phyloP scores from a whole-genome alignment of 2,888 invertebrate species.

The Eristalis pertinax region DNA sequence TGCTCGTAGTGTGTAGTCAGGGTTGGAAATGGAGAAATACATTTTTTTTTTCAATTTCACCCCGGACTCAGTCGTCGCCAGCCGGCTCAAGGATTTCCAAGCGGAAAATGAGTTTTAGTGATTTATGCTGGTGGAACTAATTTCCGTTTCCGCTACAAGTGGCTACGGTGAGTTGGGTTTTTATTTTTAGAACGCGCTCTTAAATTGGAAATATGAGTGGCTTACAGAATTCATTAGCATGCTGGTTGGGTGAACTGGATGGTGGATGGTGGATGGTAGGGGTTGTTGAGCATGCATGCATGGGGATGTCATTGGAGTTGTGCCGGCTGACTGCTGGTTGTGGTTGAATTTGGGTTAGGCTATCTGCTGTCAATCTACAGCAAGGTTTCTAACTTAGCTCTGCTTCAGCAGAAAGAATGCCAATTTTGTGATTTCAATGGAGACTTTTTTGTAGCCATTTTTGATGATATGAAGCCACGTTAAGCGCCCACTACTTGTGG shows the following conservation, averaged over 20 bases:
- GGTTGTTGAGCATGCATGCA: no score
- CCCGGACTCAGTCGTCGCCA: slow-evolving; percentile 20
- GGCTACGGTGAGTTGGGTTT: slow-evolving; percentile 10
- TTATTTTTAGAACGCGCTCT: slow-evolving; percentile 13
- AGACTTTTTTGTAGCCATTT: no score
- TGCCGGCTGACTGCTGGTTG: background rate
- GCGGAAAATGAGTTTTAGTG: slow-evolving; percentile 33
- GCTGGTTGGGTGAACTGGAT: slow-evolving; percentile 8
- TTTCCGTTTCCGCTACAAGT: slow-evolving; percentile 68
- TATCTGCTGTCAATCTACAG: background rate
- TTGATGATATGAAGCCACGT: no score
- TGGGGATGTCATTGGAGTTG: background rate
- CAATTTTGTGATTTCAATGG: no score
- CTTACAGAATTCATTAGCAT: background rate
- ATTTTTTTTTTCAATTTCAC: slow-evolving; percentile 43
- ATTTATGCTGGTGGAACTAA: slow-evolving; percentile 68
- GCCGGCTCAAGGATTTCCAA: slow-evolving; percentile 59
- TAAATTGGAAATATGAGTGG: slow-evolving; percentile 12
- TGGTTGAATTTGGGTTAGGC: background rate
- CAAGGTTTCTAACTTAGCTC: background rate
- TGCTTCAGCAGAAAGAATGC: no score
- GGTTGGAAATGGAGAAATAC: slow-evolving; percentile 52
- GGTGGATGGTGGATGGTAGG: background rate
- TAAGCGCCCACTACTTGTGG: no score
- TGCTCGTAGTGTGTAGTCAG: slow-evolving; percentile 29